These are phyloP conservation scores for Pilophorus perplexus DNA, from an alignment of 2,888 invertebrate species.

Conservation along the genomic window DNA sequence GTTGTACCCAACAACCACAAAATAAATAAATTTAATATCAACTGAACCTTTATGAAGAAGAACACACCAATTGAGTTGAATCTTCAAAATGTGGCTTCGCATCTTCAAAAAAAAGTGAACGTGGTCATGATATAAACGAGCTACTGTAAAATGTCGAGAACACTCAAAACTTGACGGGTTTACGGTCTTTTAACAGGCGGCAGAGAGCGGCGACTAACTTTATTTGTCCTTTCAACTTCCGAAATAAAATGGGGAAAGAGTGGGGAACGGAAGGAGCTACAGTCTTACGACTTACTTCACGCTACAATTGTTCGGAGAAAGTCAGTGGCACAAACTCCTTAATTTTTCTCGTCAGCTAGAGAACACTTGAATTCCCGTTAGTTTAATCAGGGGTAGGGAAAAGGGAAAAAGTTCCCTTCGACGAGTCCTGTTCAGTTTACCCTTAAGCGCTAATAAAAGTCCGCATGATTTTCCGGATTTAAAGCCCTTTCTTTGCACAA, in stretches of 20 bases:
- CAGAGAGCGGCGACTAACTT: neutral
- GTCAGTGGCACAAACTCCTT: conserved; percentile 1
- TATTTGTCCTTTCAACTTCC: neutral
- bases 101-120: too few species aligned
- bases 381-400: neutral
- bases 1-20: too few species aligned
- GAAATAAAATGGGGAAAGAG: neutral
- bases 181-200: neutral
- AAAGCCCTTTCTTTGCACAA: conserved; percentile 1
- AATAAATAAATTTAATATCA: too few species aligned
- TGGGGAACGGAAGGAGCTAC: neutral
- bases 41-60: too few species aligned
- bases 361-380: neutral
- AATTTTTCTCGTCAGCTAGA: neutral
- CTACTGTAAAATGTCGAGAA: neutral
- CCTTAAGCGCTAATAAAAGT: neutral
- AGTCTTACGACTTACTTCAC: neutral
- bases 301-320: neutral
- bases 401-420: neutral
- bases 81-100: too few species aligned
- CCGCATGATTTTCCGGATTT: neutral
- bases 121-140: neutral
- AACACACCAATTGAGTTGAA: too few species aligned
- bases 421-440: neutral
- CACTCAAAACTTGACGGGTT: conserved; percentile 1